These are phyloP conservation scores for Casuarius casuarius DNA, from an alignment of 2,113 vertebrate species.

Conservation along the genomic window DNA sequence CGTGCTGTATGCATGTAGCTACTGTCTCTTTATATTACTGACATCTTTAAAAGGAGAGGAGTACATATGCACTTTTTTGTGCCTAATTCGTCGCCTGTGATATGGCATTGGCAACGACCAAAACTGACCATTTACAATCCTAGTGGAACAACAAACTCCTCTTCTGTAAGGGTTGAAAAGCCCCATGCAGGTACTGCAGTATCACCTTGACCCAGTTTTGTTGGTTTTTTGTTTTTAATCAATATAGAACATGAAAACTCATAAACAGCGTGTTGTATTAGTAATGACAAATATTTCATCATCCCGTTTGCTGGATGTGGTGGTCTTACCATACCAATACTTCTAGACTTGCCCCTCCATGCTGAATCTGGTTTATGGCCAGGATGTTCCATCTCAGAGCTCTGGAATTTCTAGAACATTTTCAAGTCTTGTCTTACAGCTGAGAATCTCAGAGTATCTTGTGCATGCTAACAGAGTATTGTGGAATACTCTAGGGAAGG, in stretches of 20 bases:
- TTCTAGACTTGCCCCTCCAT: neutral
- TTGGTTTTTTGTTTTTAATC: neutral
- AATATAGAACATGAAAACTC: neutral
- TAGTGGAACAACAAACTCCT: neutral
- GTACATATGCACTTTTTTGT: neutral
- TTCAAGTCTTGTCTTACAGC: neutral
- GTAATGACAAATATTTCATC: neutral
- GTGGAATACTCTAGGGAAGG: neutral
- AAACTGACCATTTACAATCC: neutral
- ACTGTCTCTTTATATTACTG: neutral
- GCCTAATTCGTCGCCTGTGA: neutral
- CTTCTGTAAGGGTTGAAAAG: neutral
- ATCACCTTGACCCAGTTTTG: neutral
- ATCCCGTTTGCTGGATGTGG: neutral
- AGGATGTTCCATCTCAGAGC: neutral
- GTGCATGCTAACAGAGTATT: neutral
- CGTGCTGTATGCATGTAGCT: neutral
- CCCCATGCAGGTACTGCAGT: neutral
- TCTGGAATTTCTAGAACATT: neutral
- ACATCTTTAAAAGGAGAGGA: neutral
- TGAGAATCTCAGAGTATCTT: neutral
- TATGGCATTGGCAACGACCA: neutral
- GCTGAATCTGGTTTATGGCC: rapidly evolving
- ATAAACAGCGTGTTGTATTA: neutral
- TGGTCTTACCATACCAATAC: neutral